Evolutionary conservation across 2,113 vertebrate genomes (phyloP).

Genomic region (Oxyruncus cristatus): DNA sequence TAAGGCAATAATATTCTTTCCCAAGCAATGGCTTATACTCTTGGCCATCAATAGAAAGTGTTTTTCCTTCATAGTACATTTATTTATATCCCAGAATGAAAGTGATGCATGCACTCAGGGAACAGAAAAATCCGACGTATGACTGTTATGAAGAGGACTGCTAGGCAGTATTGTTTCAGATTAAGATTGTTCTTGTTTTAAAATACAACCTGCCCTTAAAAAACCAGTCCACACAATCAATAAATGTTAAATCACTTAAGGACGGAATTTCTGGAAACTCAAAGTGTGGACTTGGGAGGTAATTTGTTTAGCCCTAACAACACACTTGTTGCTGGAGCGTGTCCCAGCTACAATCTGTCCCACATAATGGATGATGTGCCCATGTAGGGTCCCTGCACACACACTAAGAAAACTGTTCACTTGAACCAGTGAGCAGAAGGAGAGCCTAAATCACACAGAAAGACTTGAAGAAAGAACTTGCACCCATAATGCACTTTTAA

Average conservation of each 20-base stretch:
- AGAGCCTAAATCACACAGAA: background rate
- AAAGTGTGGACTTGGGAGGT: background rate
- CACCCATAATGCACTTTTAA: background rate
- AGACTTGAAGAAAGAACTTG: background rate
- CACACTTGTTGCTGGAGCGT: background rate
- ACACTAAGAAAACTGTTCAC: background rate
- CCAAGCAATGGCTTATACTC: background rate
- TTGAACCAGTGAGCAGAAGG: background rate
- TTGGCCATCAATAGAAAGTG: background rate
- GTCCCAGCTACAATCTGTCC: background rate
- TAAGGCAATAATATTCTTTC: conserved; percentile 9
- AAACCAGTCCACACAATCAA: background rate
- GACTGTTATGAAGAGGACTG: background rate
- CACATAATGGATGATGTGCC: rapidly evolving
- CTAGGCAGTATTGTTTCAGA: background rate
- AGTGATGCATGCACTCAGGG: background rate
- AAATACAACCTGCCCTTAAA: background rate
- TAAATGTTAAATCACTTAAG: background rate
- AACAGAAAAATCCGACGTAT: background rate
- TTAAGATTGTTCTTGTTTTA: background rate
- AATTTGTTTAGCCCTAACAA: background rate
- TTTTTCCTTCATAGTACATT: background rate
- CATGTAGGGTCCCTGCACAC: rapidly evolving
- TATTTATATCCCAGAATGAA: background rate
- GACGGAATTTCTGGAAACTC: background rate